Evolutionary conservation across 1,140 invertebrate species (phyloP).

Genomic region (Lordiphosa mommai): DNA sequence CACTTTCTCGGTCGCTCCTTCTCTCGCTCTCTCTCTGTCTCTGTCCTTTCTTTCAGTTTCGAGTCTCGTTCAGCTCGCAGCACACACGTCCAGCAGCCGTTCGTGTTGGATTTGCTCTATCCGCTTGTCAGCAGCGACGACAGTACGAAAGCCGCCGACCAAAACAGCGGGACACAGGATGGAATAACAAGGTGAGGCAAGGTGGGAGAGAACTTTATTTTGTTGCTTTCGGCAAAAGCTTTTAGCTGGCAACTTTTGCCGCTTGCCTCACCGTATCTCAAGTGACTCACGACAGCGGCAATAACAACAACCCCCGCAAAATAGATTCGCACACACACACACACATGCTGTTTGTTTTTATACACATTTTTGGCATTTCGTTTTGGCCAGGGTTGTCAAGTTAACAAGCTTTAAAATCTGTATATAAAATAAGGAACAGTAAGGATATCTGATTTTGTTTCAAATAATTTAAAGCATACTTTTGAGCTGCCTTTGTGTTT

Average conservation of each 20-base stretch:
- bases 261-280: too few relatives aligned
- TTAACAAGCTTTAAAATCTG: background rate
- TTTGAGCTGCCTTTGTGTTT: too few relatives aligned
- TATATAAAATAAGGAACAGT: too few relatives aligned
- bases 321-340: background rate
- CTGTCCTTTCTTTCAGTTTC: conserved; percentile 45
- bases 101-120: conserved; percentile 56
- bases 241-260: too few relatives aligned
- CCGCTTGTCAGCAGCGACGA: conserved; percentile 30
- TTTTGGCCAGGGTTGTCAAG: background rate
- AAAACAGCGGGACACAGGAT: conserved; percentile 7
- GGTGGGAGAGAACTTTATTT: too few relatives aligned
- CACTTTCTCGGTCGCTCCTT: conserved; percentile 1
- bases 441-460: too few relatives aligned
- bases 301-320: conserved; percentile 16
- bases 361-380: conserved; percentile 13
- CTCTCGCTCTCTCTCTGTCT: conserved; percentile 15
- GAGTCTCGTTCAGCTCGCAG: conserved; percentile 21
- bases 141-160: conserved; percentile 13
- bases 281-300: conserved; percentile 8
- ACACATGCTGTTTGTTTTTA: conserved; percentile 34
- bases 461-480: background rate
- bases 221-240: too few relatives aligned
- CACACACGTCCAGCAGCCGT: conserved; percentile 66
- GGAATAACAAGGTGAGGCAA: background rate